A percentile compares a stretch with the other conserved stretches of the same genome.
phyloP scores from a whole-genome alignment of 2,113 vertebrate species.

The Saccopteryx leptura region DNA sequence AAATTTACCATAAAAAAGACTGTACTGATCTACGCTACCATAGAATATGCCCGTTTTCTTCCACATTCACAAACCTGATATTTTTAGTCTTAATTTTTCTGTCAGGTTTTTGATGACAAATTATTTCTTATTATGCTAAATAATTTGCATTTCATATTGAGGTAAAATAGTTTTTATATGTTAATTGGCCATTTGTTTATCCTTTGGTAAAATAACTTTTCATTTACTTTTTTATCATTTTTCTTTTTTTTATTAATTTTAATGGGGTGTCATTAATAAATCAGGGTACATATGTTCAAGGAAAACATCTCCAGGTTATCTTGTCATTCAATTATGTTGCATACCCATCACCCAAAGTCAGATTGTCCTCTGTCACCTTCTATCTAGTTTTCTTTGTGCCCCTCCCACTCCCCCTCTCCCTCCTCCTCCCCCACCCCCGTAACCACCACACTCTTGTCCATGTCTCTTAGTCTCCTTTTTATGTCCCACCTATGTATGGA shows the following conservation, averaged over 20 bases:
- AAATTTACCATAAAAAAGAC: constrained; percentile 26
- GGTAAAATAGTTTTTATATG: constrained; percentile 1
- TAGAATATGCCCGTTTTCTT: not conserved
- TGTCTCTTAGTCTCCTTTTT: no score
- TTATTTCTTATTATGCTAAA: not conserved
- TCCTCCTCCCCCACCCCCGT: no score
- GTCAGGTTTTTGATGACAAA: not conserved
- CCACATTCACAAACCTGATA: not conserved
- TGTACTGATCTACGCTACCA: not conserved
- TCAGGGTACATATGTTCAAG: no score
- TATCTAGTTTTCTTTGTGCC: no score
- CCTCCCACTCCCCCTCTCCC: no score
- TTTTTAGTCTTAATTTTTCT: constrained; percentile 19
- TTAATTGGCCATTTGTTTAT: constrained; percentile 26
- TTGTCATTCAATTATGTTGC: no score
- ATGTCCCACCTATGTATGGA: no score
- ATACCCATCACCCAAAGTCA: no score
- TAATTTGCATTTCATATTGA: constrained; percentile 6
- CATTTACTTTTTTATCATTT: not conserved
- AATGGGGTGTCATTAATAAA: no score
- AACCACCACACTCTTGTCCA: no score
- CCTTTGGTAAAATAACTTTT: constrained; percentile 14
- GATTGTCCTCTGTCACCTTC: no score
- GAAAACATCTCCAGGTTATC: no score
- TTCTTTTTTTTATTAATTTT: not conserved